These are phyloP conservation scores for Microtus montanus DNA, from an alignment of 2,113 vertebrate species.

Conservation along the genomic window DNA sequence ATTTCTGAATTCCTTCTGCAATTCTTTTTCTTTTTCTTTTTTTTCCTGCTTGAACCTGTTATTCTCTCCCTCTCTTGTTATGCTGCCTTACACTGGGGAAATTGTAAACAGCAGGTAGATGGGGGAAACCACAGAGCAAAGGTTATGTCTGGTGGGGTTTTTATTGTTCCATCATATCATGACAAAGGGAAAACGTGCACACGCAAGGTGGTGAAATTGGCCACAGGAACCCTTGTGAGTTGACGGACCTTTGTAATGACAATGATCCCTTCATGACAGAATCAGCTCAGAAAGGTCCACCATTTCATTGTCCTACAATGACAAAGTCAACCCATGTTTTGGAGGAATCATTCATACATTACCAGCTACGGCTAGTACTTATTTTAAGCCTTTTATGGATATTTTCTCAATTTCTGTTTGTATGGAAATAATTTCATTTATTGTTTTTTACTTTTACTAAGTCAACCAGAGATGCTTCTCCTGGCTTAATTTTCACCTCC, in stretches of 20 bases:
- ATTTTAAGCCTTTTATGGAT: neutral
- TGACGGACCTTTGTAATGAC: neutral
- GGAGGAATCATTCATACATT: neutral
- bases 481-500: neutral
- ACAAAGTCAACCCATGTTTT: neutral
- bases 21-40: constrained; percentile 16
- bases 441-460: neutral
- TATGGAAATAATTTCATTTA: neutral
- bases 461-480: neutral
- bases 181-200: neutral
- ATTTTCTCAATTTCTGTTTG: neutral
- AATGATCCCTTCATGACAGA: neutral
- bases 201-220: neutral
- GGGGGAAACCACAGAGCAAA: too few species aligned
- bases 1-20: neutral
- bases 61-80: neutral
- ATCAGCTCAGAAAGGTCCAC: too few species aligned
- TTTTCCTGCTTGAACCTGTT: neutral
- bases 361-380: neutral
- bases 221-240: neutral
- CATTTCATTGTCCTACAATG: neutral
- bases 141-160: neutral
- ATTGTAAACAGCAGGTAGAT: neutral
- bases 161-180: too few species aligned
- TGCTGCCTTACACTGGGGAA: neutral